Conservation (phyloP, 1,140 invertebrate species). For the Pseudomyrmex gracilis region DNA sequence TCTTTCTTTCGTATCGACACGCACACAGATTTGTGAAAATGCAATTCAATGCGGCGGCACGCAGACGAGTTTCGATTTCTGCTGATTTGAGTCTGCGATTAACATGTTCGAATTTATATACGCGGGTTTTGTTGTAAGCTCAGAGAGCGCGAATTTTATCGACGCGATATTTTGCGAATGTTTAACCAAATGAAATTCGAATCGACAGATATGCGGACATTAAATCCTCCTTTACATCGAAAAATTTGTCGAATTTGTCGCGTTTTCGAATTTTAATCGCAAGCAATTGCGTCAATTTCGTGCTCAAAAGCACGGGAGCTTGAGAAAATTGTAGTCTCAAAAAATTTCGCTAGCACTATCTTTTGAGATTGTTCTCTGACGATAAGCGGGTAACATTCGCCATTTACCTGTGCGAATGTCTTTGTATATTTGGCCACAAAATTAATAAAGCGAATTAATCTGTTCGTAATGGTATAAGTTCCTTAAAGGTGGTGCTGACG, state of each 20-base stretch:
- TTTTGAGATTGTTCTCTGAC: no score
- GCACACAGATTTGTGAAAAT: no score
- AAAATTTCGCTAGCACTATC: no score
- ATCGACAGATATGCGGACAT: neutral
- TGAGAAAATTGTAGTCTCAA: no score
- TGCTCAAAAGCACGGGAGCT: no score
- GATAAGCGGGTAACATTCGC: no score
- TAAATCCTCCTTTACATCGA: neutral
- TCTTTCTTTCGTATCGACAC: no score
- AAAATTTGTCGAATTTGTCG: neutral
- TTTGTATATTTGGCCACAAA: neutral
- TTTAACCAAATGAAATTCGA: neutral
- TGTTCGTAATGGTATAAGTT: neutral
- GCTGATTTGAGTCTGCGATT: neutral
- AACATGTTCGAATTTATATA: neutral
- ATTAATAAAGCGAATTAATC: neutral
- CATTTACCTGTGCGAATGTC: conserved; percentile 13
- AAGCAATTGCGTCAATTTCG: no score
- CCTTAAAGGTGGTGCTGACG: neutral
- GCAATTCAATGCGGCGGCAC: no score
- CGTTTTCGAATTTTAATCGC: neutral
- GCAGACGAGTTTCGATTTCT: no score
- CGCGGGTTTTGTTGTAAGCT: neutral
- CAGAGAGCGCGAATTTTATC: neutral
- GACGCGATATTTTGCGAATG: neutral